Conservation (phyloP, 2,888 invertebrate species). For the Bruchidius siliquastri region DNA sequence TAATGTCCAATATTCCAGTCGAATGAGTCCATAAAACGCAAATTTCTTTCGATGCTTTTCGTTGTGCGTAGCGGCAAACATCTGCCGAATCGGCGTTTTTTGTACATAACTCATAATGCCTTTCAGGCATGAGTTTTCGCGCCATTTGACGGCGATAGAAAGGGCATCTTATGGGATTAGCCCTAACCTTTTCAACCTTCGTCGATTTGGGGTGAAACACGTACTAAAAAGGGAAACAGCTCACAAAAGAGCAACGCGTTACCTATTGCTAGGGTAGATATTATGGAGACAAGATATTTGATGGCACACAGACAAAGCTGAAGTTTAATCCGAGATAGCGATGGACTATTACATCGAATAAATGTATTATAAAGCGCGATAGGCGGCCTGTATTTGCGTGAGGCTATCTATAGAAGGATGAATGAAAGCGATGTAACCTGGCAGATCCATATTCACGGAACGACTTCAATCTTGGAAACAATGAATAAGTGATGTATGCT, state of each 20-base stretch:
- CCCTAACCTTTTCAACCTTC: neutral
- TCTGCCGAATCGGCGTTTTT: neutral
- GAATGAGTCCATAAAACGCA: neutral
- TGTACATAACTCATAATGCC: neutral
- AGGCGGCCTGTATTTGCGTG: too few relatives aligned
- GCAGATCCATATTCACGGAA: too few relatives aligned
- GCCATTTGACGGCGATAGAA: neutral
- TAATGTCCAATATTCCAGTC: neutral
- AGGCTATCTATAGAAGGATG: too few relatives aligned
- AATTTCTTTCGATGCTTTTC: neutral
- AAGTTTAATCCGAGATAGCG: too few relatives aligned
- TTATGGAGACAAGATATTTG: neutral
- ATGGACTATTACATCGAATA: too few relatives aligned
- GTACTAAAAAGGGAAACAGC: neutral
- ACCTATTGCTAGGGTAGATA: neutral
- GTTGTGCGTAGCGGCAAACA: neutral
- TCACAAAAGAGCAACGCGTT: neutral
- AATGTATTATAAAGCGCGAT: too few relatives aligned
- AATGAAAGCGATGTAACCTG: too few relatives aligned
- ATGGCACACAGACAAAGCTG: neutral
- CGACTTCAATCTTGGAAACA: too few relatives aligned
- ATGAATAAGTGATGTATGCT: too few relatives aligned
- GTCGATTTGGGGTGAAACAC: neutral
- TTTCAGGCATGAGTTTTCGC: neutral
- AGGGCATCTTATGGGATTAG: neutral